Conservation (phyloP, 2,113 vertebrate species). For the Stegastes partitus region DNA sequence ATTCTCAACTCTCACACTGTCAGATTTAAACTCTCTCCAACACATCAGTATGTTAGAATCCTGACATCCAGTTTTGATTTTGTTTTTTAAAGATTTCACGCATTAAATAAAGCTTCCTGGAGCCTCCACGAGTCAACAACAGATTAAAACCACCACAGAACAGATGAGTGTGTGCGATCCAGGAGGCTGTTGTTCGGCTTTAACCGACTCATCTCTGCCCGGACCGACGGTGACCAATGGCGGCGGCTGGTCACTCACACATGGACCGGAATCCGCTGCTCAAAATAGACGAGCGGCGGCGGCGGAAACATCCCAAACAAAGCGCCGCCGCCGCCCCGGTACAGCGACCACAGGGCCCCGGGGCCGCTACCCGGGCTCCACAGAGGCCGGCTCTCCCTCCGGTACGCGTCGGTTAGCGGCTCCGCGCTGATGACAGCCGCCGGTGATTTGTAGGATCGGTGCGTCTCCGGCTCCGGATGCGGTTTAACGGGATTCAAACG, state of each 20-base stretch:
- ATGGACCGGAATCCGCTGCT: conserved; percentile 39
- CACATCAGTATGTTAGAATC: no score
- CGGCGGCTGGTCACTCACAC: conserved; percentile 38
- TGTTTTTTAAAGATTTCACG: no score
- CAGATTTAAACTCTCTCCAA: no score
- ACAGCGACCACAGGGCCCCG: background rate
- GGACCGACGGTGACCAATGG: conserved; percentile 61
- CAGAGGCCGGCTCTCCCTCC: background rate
- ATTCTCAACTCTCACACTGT: no score
- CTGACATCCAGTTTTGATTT: no score
- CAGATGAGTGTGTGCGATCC: no score
- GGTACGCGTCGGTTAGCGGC: background rate
- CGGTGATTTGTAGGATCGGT: conserved; percentile 29
- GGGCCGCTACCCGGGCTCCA: no score
- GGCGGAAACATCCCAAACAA: conserved; percentile 38
- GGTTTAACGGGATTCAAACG: conserved; percentile 25
- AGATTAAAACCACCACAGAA: no score
- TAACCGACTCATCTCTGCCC: conserved; percentile 17
- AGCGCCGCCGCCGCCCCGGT: conserved; percentile 49
- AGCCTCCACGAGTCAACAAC: no score
- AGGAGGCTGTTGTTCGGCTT: background rate
- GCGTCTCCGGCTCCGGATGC: conserved; percentile 26
- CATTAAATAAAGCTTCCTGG: no score
- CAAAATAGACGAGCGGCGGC: conserved; percentile 43
- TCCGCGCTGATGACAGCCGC: conserved; percentile 40